Conservation (phyloP, 2,888 invertebrate genomes). For the Diarsia brunnea region DNA sequence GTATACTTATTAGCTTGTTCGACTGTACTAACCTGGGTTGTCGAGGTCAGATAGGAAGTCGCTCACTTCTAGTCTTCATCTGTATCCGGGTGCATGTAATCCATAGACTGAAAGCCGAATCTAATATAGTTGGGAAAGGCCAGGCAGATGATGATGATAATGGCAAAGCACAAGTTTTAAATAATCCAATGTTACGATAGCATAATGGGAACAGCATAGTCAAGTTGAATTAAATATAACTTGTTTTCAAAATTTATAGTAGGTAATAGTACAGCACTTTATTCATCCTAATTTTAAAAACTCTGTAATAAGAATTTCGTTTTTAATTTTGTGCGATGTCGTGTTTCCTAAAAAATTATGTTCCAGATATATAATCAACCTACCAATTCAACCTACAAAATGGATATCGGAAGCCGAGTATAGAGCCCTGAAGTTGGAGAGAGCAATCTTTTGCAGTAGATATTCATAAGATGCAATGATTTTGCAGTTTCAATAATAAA, state of each 20-base stretch:
- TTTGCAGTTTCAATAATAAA: neutral
- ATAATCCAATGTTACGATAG: neutral
- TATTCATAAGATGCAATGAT: neutral
- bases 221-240: neutral
- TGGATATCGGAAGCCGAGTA: neutral
- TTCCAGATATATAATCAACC: slow-evolving; percentile 24
- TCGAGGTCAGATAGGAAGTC: too few species aligned
- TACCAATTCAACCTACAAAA: neutral
- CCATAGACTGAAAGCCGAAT: too few species aligned
- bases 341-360: slow-evolving; percentile 1
- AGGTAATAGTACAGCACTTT: neutral
- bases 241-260: neutral
- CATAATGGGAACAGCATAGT: too few species aligned
- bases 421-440: neutral
- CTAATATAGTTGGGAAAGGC: too few species aligned
- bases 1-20: too few species aligned
- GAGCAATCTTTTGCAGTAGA: neutral
- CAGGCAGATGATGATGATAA: too few species aligned
- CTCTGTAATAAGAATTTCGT: neutral
- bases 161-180: neutral
- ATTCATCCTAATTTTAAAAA: neutral
- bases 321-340: neutral
- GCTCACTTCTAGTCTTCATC: too few species aligned
- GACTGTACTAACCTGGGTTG: too few species aligned
- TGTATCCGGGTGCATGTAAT: too few species aligned